Base-by-base conservation (phyloP, 2,888 invertebrate genomes). In the Leptinotarsa tumamoca region DNA sequence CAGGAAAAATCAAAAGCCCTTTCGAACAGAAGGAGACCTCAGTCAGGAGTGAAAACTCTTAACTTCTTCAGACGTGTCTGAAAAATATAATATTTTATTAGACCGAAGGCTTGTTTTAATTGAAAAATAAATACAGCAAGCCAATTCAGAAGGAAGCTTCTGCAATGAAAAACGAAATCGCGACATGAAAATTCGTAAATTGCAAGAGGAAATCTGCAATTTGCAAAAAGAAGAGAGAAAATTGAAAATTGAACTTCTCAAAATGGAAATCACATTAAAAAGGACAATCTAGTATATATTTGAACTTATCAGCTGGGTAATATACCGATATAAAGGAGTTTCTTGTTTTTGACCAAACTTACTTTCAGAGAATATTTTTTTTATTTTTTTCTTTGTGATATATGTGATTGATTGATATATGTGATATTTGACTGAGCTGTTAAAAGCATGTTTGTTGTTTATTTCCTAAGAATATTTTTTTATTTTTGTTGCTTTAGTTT, bases 71-170 rank as follows among this genome's bases (percentile, higher is more conserved):
- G 50, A 67, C 49, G n/a, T 67, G 23, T 33, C 67, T 13, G 50
- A 50, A 43, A 67, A 67, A 49, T 67, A 21, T 49, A 67, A 67
- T 67, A 43, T 43, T 23, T 67, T 50, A 67, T 51, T 50, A 21
- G 51, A 67, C n/a, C 0, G 50, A 18, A 33, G 67, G 67, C 51
- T 67, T 21, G 67, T 51, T 14, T 43, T 67, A 17, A 18, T 67
- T 50, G 21, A 67, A 43, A 67, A 67, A 51, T 51, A 50, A 67
- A 50, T 67, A 4, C 4, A 50, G 17, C 50, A 67, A 67, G 50
- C 23, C 17, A 21, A 21, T 21, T n/a, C 49, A 67, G 49, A 49
- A 67, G 23, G 50, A 43, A 50, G 21, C 21, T 50, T 33, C 43
- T 17, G 17, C 27, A 27, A 27, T 27, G 43, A 66, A 66, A n/a